A percentile compares a stretch with the other conserved stretches of the same genome.
These are phyloP conservation scores for Noctua janthina DNA, from an alignment of 2,888 invertebrate species.

Conservation along the genomic window DNA sequence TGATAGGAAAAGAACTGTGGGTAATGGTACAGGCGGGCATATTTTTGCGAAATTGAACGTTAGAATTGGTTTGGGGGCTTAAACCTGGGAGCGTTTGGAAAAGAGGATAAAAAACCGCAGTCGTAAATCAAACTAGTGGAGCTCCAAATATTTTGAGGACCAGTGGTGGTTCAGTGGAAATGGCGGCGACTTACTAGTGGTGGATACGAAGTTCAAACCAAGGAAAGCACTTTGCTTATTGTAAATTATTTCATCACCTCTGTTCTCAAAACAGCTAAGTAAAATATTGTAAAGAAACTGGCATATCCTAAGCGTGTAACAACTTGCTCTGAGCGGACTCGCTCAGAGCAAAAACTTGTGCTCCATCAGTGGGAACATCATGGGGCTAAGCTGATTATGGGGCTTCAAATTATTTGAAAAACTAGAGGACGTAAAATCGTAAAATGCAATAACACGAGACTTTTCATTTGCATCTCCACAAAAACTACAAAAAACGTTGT, in stretches of 20 bases:
- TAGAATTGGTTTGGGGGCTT: conserved; percentile 49
- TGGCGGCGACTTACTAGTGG: background rate
- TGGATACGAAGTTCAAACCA: background rate
- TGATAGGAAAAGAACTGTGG: conserved; percentile 59
- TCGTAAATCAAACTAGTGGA: conserved; percentile 47
- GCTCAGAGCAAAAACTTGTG: background rate
- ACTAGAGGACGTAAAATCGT: background rate
- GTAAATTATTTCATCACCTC: background rate
- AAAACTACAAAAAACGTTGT: conserved; percentile 15
- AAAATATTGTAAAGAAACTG: background rate
- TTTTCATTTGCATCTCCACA: background rate
- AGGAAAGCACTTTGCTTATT: background rate
- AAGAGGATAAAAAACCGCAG: conserved; percentile 13
- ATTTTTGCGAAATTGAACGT: conserved; percentile 60
- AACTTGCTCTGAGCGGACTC: background rate
- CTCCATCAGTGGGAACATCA: background rate
- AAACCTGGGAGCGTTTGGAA: conserved; percentile 18
- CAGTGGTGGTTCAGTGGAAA: background rate
- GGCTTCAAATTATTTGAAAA: background rate
- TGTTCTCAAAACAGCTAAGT: no score
- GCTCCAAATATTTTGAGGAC: background rate
- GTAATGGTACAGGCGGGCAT: conserved; percentile 55
- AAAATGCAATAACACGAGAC: background rate
- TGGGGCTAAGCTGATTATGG: background rate
- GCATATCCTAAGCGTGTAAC: background rate